Percentiles rank a stretch among this genome's conserved stretches.
phyloP scores from a whole-genome alignment of 2,113 vertebrate genomes.

The Cyphomyrus discorhynchus region DNA sequence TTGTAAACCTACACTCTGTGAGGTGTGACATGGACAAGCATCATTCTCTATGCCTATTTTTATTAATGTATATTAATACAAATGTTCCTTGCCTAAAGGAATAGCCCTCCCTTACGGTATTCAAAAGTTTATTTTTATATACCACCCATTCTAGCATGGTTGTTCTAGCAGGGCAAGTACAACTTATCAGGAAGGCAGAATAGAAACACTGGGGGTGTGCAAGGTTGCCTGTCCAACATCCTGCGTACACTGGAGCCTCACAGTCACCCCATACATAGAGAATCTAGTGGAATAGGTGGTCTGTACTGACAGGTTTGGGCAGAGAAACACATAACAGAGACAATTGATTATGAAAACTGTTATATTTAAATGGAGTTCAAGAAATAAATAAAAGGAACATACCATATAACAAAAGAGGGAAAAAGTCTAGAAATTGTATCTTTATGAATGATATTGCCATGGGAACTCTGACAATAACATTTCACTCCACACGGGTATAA shows the following conservation, averaged over 20 bases:
- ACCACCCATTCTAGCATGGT: not conserved
- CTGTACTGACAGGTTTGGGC: not conserved
- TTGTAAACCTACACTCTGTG: not conserved
- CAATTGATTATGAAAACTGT: slow-evolving; percentile 55
- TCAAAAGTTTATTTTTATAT: not conserved
- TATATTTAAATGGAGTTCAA: slow-evolving; percentile 62
- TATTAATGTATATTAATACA: not conserved
- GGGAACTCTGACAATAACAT: slow-evolving; percentile 43
- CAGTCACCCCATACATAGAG: not conserved
- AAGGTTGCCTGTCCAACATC: not conserved
- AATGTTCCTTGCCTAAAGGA: not conserved
- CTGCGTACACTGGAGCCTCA: not conserved
- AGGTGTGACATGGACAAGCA: not conserved
- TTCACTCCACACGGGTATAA: slow-evolving; percentile 51
- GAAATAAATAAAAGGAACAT: slow-evolving; percentile 71
- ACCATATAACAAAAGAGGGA: slow-evolving; percentile 53
- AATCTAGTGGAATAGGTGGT: not conserved
- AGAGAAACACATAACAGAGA: not conserved
- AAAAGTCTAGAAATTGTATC: slow-evolving; percentile 40
- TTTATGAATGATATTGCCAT: slow-evolving; percentile 56
- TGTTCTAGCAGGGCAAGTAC: not conserved
- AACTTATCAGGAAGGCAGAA: not conserved
- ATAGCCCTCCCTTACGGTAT: not conserved
- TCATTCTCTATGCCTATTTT: not conserved
- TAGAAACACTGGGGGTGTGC: not conserved